These are phyloP conservation scores for Epinotia ramella DNA, from an alignment of 2,888 invertebrate genomes.

Conservation along the genomic window DNA sequence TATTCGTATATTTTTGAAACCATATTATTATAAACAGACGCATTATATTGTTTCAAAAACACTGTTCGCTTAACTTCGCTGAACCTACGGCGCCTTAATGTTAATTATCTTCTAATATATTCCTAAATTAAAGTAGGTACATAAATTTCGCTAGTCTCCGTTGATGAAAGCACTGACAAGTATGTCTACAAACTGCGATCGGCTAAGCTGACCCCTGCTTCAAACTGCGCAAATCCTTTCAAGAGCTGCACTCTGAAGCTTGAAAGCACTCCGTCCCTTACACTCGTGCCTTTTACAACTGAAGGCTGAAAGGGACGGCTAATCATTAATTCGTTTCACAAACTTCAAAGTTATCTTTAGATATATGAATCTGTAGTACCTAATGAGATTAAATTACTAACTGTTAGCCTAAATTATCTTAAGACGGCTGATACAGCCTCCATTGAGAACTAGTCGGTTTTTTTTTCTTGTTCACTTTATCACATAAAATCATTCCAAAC, in stretches of 20 bases:
- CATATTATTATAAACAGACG: too few species aligned
- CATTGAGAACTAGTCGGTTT: too few species aligned
- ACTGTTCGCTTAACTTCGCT: too few species aligned
- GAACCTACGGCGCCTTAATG: too few species aligned
- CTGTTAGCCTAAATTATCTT: background rate
- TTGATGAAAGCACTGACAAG: constrained; percentile 4
- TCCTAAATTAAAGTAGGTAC: background rate
- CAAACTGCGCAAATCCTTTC: constrained; percentile 17
- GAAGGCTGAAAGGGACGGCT: background rate
- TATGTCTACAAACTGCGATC: constrained; percentile 22
- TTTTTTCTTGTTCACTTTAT: too few species aligned
- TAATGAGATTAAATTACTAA: background rate
- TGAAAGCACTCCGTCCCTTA: background rate
- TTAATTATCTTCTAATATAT: too few species aligned
- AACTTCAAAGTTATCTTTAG: background rate
- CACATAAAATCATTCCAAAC: too few species aligned
- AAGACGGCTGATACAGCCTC: too few species aligned
- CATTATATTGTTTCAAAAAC: too few species aligned
- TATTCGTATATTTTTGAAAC: too few species aligned
- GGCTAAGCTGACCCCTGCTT: constrained; percentile 36
- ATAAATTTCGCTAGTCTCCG: background rate
- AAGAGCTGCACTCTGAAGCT: constrained; percentile 8
- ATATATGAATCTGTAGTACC: background rate
- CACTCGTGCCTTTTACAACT: background rate
- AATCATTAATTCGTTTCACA: background rate